Percentiles rank a stretch among this genome's conserved stretches.
Evolutionary conservation across 2,113 vertebrate species (phyloP).

Genomic region (Cochlearius cochlearius): DNA sequence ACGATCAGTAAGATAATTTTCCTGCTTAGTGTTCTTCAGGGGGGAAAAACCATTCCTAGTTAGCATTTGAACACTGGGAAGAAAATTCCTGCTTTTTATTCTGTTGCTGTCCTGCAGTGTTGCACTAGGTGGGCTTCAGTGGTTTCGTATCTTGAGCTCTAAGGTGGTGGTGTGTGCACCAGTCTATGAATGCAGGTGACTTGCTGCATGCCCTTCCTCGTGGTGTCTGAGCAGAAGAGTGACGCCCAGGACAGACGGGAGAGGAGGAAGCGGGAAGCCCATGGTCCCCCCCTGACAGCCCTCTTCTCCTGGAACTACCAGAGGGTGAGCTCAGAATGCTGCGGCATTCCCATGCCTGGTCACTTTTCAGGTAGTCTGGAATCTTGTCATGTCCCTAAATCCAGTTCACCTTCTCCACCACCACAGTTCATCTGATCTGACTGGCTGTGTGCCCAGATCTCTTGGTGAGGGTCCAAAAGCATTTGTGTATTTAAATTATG

Average conservation of each 20-base stretch:
- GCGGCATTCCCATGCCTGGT: background rate
- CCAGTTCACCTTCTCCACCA: background rate
- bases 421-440: background rate
- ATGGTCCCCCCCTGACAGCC: fast-evolving
- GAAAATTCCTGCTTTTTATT: background rate
- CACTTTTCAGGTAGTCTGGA: background rate
- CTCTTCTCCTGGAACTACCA: background rate
- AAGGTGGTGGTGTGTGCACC: background rate
- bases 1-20: background rate
- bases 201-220: background rate
- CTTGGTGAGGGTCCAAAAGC: background rate
- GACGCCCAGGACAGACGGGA: background rate
- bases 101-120: background rate
- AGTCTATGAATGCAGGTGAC: background rate
- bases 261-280: background rate
- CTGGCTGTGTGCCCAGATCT: background rate
- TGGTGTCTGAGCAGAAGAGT: background rate
- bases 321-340: background rate
- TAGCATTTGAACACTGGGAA: background rate
- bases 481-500: background rate
- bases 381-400: background rate
- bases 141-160: background rate
- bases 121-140: background rate
- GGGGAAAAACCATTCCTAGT: background rate
- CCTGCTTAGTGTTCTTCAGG: background rate